Percentiles rank a stretch among this genome's conserved stretches.
Conservation (phyloP, 2,888 invertebrate genomes). For the Epinotia brunnichana region DNA sequence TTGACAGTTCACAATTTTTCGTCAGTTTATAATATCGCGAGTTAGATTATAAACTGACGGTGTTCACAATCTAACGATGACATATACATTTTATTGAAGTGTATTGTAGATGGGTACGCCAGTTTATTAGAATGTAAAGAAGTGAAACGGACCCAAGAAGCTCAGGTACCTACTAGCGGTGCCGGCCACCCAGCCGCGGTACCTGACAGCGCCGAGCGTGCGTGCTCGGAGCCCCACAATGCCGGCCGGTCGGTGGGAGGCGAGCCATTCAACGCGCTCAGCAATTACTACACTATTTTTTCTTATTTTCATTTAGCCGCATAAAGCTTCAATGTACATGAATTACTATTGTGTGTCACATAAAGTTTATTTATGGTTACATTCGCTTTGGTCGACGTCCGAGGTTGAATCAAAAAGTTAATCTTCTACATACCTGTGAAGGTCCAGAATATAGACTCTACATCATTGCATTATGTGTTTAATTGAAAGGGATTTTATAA, state of each 20-base stretch:
- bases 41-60: too few species aligned
- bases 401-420: conserved; percentile 15
- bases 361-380: conserved; percentile 30
- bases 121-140: not conserved
- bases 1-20: too few species aligned
- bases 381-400: conserved; percentile 6
- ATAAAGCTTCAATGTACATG: conserved; percentile 37
- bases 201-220: not conserved
- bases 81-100: not conserved
- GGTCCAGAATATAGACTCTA: not conserved
- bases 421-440: not conserved
- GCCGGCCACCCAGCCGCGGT: conserved; percentile 31
- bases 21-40: too few species aligned
- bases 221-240: conserved; percentile 54
- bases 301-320: conserved; percentile 44
- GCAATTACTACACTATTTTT: conserved; percentile 49
- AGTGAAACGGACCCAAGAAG: not conserved
- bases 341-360: conserved; percentile 34
- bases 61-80: too few species aligned
- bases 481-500: conserved; percentile 1
- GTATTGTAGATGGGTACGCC: not conserved
- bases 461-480: conserved; percentile 12
- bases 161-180: conserved; percentile 4
- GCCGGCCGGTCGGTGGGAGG: conserved; percentile 55
- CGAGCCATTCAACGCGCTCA: conserved; percentile 64